Percentiles rank a stretch among this genome's conserved stretches.
Conservation (phyloP, 1,140 invertebrate species). For the Teleogryllus occipitalis region DNA sequence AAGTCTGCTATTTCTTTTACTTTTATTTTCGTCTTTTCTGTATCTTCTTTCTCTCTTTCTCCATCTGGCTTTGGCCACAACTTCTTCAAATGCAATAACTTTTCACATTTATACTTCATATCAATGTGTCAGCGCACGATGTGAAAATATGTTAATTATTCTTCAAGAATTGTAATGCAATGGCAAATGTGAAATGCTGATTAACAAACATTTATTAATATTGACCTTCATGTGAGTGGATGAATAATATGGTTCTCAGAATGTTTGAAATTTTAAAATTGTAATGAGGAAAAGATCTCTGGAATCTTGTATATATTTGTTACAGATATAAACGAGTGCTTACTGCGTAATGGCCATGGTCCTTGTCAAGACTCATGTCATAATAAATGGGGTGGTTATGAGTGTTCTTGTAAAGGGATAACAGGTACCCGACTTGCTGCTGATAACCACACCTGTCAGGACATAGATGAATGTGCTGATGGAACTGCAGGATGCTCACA, state of each 20-base stretch:
- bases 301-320: conserved; percentile 1
- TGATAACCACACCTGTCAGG: conserved; percentile 47
- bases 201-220: no score
- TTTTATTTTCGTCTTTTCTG: no score
- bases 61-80: no score
- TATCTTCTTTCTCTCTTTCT: no score
- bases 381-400: conserved; percentile 52
- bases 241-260: neutral
- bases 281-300: neutral
- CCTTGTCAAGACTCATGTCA: conserved; percentile 57
- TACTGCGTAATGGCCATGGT: conserved; percentile 52
- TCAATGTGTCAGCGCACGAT: no score
- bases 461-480: conserved; percentile 52
- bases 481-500: conserved; percentile 32
- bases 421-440: conserved; percentile 47
- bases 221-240: no score
- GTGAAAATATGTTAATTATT: no score
- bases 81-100: no score
- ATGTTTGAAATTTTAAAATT: neutral
- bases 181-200: no score
- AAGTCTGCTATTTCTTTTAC: no score
- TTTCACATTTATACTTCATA: no score
- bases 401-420: conserved; percentile 50
- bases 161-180: no score
- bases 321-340: conserved; percentile 55